Evolutionary conservation across 2,888 invertebrate species (phyloP).

Genomic region (Amphipyra berbera): DNA sequence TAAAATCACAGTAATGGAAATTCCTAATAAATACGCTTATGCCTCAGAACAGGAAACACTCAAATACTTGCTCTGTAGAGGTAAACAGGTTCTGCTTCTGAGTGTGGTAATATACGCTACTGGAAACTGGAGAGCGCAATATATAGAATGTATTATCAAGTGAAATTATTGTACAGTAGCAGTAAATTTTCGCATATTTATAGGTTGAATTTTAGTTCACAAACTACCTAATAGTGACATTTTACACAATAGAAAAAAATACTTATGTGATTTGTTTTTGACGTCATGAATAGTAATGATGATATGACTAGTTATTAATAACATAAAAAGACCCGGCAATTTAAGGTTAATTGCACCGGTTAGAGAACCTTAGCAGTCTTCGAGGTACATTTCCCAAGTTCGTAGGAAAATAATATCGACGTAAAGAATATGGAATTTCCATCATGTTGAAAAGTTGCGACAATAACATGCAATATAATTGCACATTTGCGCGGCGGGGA

Average conservation of each 20-base stretch:
- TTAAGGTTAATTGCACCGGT: no score
- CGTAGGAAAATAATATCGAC: no score
- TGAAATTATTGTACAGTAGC: slow-evolving; percentile 19
- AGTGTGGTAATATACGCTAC: slow-evolving; percentile 57
- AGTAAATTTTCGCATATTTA: slow-evolving; percentile 17
- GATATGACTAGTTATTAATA: no score
- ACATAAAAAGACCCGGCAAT: no score
- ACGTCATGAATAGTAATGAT: no score
- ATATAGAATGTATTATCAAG: slow-evolving; percentile 26
- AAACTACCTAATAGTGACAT: no score
- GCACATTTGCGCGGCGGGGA: slow-evolving; percentile 30
- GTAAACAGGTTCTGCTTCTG: slow-evolving; percentile 65
- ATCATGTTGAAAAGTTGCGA: slow-evolving; percentile 13
- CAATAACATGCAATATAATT: slow-evolving; percentile 19
- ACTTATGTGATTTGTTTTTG: no score
- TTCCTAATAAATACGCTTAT: slow-evolving; percentile 51
- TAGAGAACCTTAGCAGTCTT: no score
- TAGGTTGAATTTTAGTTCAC: background rate
- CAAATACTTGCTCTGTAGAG: slow-evolving; percentile 62
- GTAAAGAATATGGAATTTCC: slow-evolving; percentile 14
- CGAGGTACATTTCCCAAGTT: no score
- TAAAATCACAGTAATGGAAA: slow-evolving; percentile 52
- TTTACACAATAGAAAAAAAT: no score
- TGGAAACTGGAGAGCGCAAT: slow-evolving; percentile 47
- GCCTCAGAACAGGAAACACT: slow-evolving; percentile 66